Evolutionary conservation across 2,888 invertebrate species (phyloP).

Genomic region (Zygothrica quintamaculata): DNA sequence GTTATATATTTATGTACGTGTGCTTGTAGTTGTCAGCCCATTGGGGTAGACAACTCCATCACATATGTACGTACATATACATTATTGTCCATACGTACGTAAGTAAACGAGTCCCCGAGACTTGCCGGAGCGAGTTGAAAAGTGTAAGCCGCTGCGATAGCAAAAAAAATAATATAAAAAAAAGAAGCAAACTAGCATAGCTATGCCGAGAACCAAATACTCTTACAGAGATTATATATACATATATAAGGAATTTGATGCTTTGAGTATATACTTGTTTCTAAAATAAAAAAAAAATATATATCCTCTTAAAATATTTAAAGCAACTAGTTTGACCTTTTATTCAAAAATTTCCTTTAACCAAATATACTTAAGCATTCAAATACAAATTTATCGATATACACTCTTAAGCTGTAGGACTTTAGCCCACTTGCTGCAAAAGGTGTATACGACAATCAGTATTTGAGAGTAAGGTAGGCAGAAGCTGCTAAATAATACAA

Average conservation of each 20-base stretch:
- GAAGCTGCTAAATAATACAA: conserved; percentile 20
- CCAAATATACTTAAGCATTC: too few species aligned
- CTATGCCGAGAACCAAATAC: neutral
- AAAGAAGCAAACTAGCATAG: neutral
- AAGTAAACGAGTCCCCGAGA: conserved; percentile 40
- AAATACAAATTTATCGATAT: too few species aligned
- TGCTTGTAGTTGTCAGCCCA: conserved; percentile 27
- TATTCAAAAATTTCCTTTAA: too few species aligned
- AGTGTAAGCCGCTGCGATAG: conserved; percentile 27
- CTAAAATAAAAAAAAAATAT: too few species aligned
- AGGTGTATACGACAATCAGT: neutral
- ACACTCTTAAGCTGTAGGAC: neutral
- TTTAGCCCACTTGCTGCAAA: neutral
- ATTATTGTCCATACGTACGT: conserved; percentile 8
- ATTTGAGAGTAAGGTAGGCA: neutral
- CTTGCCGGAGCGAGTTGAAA: conserved; percentile 20
- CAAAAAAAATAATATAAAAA: conserved; percentile 32
- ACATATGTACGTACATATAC: conserved; percentile 6
- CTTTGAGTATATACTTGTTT: too few species aligned
- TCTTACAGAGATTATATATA: too few species aligned
- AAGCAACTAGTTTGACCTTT: too few species aligned
- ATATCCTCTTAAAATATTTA: too few species aligned
- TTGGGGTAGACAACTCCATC: conserved; percentile 19
- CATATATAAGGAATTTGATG: too few species aligned
- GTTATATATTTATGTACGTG: conserved; percentile 36